Evolutionary conservation across 2,888 invertebrate genomes (phyloP), one percentile per base, ranked within the genome.

Genomic region (Dryocosmus kuriphilus): DNA sequence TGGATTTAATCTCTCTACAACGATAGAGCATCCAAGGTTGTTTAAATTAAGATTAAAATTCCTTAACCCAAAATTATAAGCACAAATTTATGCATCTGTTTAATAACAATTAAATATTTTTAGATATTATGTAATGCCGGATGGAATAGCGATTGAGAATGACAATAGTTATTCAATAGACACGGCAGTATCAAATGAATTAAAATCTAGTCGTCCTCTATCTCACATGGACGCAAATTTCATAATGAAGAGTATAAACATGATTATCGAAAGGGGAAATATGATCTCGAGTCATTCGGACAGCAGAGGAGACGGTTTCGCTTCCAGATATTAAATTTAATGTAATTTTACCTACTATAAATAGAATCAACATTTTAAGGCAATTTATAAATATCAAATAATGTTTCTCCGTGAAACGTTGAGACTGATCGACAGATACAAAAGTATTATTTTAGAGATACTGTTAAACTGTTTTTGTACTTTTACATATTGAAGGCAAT

Each of bases 251-350:
- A 95, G 95, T 82, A 93, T 94, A 78, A 96, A 96, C 92, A 92
- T 95, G 77, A 94, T 96, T 78, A 93, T 94, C 86, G 95, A 95
- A 92, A 88, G 92, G 32, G 94, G 92, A 78, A 95, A 96, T 91
- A 92, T 92, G 77, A 92, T 95, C 80, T 92, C 92, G 80, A 95
- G 95, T 79, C 95, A 95, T 91, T 95, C 96, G 6, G 96, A 96
- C 91, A 95, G 95, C 85, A 93, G 96, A 88, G 95, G 95, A 79
- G 95, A 94, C 22, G 96, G 96, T 1, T 92, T 94, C 83, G 94
- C 95, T 65, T 94, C 94, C 77, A 92, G 95, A 86, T 95, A 94
- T 83, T 85, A 82, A 81, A n/a, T 57, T 55, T 6, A 41, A 74
- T 74, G 24, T 41, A 75, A 16, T 62, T 67, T 77, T 62, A 60